Evolutionary conservation across 2,113 vertebrate species (phyloP).

Genomic region (Labrus mixtus): DNA sequence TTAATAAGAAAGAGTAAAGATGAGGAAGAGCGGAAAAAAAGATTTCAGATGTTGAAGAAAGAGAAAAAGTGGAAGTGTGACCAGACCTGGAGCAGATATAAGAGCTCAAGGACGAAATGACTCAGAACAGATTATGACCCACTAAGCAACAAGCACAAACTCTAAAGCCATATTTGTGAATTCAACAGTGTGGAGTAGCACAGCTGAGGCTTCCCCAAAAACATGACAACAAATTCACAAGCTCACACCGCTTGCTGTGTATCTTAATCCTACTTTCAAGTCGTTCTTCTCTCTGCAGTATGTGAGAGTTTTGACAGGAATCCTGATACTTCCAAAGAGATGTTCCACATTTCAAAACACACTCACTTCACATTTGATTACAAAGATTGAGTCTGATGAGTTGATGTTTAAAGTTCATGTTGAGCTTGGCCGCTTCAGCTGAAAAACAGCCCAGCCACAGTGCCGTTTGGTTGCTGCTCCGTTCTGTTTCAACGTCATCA

Average conservation of each 20-base stretch:
- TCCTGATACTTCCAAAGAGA: no score
- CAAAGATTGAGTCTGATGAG: not conserved
- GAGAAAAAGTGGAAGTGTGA: slow-evolving; percentile 4
- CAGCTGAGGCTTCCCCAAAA: not conserved
- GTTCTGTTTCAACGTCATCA: not conserved
- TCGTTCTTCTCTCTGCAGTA: not conserved
- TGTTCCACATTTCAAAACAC: slow-evolving; percentile 1
- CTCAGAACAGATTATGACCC: slow-evolving; percentile 35
- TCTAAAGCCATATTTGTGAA: slow-evolving; percentile 21
- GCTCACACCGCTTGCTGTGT: not conserved
- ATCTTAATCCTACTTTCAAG: not conserved
- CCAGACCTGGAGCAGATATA: slow-evolving; percentile 23
- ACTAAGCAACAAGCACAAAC: slow-evolving; percentile 26
- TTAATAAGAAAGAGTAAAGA: not conserved
- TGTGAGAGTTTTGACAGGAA: not conserved
- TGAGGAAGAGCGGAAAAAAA: not conserved
- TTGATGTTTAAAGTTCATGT: not conserved
- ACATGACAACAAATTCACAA: not conserved
- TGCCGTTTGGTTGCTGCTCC: not conserved
- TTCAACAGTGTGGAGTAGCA: not conserved
- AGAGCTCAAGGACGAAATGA: slow-evolving; percentile 63
- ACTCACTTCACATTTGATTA: not conserved
- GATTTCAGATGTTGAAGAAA: not conserved
- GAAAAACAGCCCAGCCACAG: slow-evolving; percentile 1
- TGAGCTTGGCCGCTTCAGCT: not conserved